A percentile compares a stretch with the other conserved stretches of the same genome.
Conservation (phyloP, 1,140 invertebrate species). For the Drosophila orena region DNA sequence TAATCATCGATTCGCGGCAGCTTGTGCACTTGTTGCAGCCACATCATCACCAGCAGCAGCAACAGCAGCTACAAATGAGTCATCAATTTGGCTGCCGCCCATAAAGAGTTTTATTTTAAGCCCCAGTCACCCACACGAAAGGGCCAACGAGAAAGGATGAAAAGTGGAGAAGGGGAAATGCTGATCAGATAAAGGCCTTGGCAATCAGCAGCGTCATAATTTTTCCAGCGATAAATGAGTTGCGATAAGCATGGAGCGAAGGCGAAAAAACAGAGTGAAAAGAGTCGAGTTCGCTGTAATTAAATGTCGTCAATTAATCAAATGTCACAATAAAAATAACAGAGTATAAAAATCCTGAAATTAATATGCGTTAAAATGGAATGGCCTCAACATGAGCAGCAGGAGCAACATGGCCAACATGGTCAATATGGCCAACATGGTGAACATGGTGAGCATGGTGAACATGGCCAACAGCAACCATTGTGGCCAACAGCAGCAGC, state of each 20-base stretch:
- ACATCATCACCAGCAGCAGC: not conserved
- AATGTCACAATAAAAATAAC: constrained; percentile 84
- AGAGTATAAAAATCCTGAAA: constrained; percentile 84
- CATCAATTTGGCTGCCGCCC: constrained; percentile 66
- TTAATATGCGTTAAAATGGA: constrained; percentile 84
- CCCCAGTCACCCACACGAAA: constrained; percentile 60
- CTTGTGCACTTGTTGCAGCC: constrained; percentile 66
- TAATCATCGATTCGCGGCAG: constrained; percentile 69
- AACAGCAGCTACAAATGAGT: constrained; percentile 60
- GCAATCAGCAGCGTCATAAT: constrained; percentile 84
- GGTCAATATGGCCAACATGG: constrained; percentile 42
- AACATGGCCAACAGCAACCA: constrained; percentile 40
- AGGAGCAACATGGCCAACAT: constrained; percentile 47
- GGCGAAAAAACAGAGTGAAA: constrained; percentile 8
- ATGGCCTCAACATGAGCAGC: constrained; percentile 69
- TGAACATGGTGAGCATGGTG: not conserved
- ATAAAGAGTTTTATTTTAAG: constrained; percentile 66
- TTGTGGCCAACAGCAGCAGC: constrained; percentile 48
- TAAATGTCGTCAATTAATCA: constrained; percentile 85
- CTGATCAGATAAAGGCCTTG: constrained; percentile 75
- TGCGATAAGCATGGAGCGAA: constrained; percentile 66
- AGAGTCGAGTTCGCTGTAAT: constrained; percentile 65
- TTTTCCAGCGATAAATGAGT: constrained; percentile 84
- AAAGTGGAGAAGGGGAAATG: constrained; percentile 3
- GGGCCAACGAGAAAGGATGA: not conserved